Base-by-base conservation (phyloP, 1,140 invertebrate species). In the Zaprionus nigranus region DNA sequence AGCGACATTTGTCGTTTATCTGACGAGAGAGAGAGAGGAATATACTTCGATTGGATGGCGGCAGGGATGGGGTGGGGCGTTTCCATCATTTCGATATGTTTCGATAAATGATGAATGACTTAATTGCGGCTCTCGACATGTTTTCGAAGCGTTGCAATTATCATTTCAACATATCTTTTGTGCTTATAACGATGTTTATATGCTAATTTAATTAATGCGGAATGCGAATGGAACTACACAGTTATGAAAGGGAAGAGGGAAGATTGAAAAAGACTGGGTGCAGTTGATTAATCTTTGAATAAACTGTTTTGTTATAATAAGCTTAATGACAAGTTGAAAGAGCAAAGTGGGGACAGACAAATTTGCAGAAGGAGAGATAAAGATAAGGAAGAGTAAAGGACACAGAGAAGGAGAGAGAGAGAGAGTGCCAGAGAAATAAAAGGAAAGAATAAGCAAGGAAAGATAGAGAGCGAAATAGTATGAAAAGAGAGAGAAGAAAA, bases 61-160 rank as follows among this genome's bases (percentile, higher is more conserved):
- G 1, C 0, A 38, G 36, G 13, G 12, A 38, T 15, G 17, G 34
- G 22, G 6, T 5, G n/a, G 46, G 40, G 46, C 17, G 12, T 58
- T 57, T 58, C 20, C 9, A 77, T 49, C 46, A 56, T 58, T 57
- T 58, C 20, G 46, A 36, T 68, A 70, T 63, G 17, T 20, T 46
- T 26, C 30, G 40, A 70, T 75, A 49, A 69, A 63, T 75, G 73
- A 75, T 60, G 24, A 58, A 75, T 58, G 36, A 75, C 67, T 71
- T 75, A 71, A 75, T 75, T 75, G 67, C 34, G 26, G 46, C 43
- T 59, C 28, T 70, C 66, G 36, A 28, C 57, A 17, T 34, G n/a
- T 22, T 66, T 17, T 43, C n/a, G 7, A 66, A 51, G 40, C 58
- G 1, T 62, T 49, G 38, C 34, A 69, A 70, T 58, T 70, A 68